Evolutionary conservation across 2,888 invertebrate species (phyloP).

Genomic region (Lithophane leautieri): DNA sequence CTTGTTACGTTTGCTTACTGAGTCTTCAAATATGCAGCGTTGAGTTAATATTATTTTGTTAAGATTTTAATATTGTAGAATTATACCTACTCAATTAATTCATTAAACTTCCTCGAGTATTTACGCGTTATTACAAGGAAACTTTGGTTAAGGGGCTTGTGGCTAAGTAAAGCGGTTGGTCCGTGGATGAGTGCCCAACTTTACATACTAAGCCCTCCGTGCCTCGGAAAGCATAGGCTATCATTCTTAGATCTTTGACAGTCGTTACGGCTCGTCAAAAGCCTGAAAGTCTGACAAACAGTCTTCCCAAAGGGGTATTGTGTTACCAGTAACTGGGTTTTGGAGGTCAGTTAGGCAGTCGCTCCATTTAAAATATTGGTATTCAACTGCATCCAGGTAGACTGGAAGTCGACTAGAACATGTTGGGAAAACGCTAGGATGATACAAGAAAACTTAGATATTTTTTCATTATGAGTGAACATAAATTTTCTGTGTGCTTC

Average conservation of each 20-base stretch:
- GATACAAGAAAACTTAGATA: neutral
- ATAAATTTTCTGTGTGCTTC: neutral
- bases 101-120: neutral
- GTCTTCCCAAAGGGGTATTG: neutral
- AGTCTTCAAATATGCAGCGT: constrained; percentile 27
- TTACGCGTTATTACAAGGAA: neutral
- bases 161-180: neutral
- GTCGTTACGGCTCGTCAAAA: neutral
- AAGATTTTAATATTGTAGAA: constrained; percentile 16
- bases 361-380: neutral
- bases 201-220: neutral
- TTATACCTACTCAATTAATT: neutral
- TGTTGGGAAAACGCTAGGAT: neutral
- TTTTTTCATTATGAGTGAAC: neutral
- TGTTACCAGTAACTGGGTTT: neutral
- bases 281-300: neutral
- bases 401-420: neutral
- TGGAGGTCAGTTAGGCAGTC: neutral
- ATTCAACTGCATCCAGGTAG: neutral
- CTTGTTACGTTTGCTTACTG: constrained; percentile 45
- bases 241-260: neutral
- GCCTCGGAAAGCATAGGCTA: neutral
- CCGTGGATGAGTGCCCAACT: neutral
- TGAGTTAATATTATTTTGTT: constrained; percentile 12
- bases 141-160: neutral